Conservation (phyloP, 1,140 invertebrate genomes). For the Helicoverpa armigera region DNA sequence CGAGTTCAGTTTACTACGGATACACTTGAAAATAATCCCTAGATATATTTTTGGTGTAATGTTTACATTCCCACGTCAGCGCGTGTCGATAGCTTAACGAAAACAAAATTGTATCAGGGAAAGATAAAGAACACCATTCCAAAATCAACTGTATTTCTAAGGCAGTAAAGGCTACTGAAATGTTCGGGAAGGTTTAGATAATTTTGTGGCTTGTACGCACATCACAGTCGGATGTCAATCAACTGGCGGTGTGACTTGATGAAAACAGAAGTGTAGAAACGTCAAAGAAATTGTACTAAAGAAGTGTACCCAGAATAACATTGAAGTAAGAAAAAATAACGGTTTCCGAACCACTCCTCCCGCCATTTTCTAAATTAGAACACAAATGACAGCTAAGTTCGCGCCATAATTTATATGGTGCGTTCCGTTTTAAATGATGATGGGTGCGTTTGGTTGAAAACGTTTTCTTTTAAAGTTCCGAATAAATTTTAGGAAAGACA, state of each 20-base stretch:
- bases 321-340: conserved; percentile 23
- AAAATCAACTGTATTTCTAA: conserved; percentile 52
- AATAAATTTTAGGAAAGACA: conserved; percentile 30
- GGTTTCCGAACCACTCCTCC: conserved; percentile 35
- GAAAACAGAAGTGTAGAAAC: conserved; percentile 58
- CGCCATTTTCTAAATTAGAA: conserved; percentile 53
- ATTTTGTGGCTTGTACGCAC: conserved; percentile 25
- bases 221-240: conserved; percentile 63
- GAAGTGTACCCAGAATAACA: conserved; percentile 27
- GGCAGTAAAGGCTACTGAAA: conserved; percentile 8
- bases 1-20: conserved; percentile 49
- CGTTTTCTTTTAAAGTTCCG: conserved; percentile 28
- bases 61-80: conserved; percentile 76
- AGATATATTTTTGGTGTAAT: conserved; percentile 61
- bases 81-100: conserved; percentile 63
- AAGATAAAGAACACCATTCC: conserved; percentile 16
- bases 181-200: conserved; percentile 5
- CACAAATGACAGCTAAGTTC: conserved; percentile 51
- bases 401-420: conserved; percentile 51
- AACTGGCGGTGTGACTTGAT: conserved; percentile 49
- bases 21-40: conserved; percentile 61
- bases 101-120: conserved; percentile 45
- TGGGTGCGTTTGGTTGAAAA: conserved; percentile 23
- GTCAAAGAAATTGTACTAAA: conserved; percentile 49
- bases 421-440: conserved; percentile 50